These are phyloP conservation scores for Odocoileus hemionus DNA, from an alignment of 2,113 vertebrate genomes.

Conservation along the genomic window DNA sequence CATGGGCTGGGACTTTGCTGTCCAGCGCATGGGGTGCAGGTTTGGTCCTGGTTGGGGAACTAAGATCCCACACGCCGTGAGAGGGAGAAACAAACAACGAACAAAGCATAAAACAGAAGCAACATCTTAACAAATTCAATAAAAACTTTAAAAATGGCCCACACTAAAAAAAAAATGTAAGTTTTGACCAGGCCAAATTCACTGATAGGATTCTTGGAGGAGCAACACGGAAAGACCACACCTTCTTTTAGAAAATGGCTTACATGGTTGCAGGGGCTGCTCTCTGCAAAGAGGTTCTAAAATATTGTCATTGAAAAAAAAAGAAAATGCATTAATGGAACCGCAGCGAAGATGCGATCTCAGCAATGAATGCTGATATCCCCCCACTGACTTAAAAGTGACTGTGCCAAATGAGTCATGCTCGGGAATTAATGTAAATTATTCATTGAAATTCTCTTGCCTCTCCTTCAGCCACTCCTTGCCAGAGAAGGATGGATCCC, in stretches of 20 bases:
- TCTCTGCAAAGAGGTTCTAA: slow-evolving; percentile 22
- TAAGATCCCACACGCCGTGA: neutral
- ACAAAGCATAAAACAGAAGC: neutral
- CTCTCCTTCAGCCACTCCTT: neutral
- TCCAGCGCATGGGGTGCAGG: accelerated
- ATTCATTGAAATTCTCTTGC: slow-evolving; percentile 26
- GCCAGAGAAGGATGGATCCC: slow-evolving; percentile 19
- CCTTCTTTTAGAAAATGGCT: neutral
- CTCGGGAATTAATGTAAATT: slow-evolving; percentile 40
- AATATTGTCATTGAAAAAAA: neutral
- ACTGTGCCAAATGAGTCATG: slow-evolving; percentile 26
- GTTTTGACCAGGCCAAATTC: neutral
- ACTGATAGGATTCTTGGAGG: neutral
- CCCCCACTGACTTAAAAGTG: neutral
- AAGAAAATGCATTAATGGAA: slow-evolving; percentile 5
- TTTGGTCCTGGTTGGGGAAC: neutral
- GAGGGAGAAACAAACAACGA: neutral
- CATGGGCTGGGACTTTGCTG: neutral
- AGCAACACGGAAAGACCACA: neutral
- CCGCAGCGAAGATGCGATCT: neutral
- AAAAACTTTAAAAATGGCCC: neutral
- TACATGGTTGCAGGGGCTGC: neutral
- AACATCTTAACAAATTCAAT: neutral
- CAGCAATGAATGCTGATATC: neutral
- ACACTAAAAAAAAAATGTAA: neutral